Conservation (phyloP, 2,113 vertebrate genomes). For the Herpailurus yagouaroundi region DNA sequence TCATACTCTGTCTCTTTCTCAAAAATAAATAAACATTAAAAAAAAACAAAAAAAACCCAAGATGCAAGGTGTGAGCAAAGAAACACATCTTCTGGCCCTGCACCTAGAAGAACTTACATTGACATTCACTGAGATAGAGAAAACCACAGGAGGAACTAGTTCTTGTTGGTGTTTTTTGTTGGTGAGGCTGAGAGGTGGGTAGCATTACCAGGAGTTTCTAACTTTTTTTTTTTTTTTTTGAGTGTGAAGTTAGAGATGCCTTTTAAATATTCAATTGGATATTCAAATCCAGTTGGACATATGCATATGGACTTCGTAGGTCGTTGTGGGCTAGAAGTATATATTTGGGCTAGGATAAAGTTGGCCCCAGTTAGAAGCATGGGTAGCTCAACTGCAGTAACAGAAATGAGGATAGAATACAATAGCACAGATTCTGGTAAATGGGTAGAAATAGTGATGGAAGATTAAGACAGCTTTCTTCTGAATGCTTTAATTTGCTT, state of each 20-base stretch:
- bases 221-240: no score
- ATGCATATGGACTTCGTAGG: not conserved
- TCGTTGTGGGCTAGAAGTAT: not conserved
- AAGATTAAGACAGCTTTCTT: not conserved
- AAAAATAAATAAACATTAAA: no score
- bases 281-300: not conserved
- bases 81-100: not conserved
- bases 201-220: not conserved
- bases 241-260: not conserved
- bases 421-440: not conserved
- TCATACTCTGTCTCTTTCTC: no score
- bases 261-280: not conserved
- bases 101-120: not conserved
- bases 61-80: not conserved
- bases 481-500: not conserved
- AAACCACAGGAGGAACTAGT: not conserved
- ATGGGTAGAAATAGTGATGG: not conserved
- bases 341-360: not conserved
- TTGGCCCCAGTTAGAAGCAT: not conserved
- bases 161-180: not conserved
- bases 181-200: no score
- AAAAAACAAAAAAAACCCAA: not conserved
- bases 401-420: not conserved
- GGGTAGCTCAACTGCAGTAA: not conserved
- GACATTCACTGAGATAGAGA: not conserved